Percentiles rank a stretch among this genome's conserved stretches.
Conservation (phyloP, 23 tunicate species). For the Styela clava region DNA sequence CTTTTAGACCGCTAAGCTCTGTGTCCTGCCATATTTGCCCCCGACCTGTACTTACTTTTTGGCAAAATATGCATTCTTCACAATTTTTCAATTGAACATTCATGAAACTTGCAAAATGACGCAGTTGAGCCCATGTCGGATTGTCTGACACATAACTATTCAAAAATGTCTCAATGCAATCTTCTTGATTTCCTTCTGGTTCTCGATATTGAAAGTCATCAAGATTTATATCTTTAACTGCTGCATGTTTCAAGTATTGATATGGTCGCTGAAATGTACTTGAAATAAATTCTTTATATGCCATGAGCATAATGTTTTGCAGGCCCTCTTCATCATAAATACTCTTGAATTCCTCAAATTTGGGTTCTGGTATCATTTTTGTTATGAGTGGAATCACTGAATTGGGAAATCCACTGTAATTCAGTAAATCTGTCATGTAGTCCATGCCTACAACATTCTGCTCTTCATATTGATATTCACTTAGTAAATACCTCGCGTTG, state of each 20-base stretch:
- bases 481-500: neutral
- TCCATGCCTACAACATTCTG: neutral
- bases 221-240: constrained; percentile 15
- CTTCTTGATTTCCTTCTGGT: neutral
- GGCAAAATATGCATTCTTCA: constrained; percentile 43
- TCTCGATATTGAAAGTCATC: neutral
- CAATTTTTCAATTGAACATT: constrained; percentile 39
- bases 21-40: neutral
- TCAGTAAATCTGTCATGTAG: neutral
- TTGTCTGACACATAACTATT: constrained; percentile 5
- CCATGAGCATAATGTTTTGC: constrained; percentile 16
- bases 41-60: neutral
- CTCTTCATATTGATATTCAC: neutral
- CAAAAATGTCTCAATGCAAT: constrained; percentile 33
- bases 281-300: neutral
- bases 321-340: neutral
- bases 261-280: constrained; percentile 39
- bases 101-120: constrained; percentile 44
- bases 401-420: neutral
- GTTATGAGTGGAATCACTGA: neutral
- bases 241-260: constrained; percentile 23
- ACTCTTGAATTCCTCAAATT: neutral
- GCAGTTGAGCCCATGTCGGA: constrained; percentile 45
- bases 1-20: constrained; percentile 57
- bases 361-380: neutral